A percentile compares a stretch with the other conserved stretches of the same genome.
Conservation (phyloP, 2,113 vertebrate genomes). For the Turdus rufiventris region DNA sequence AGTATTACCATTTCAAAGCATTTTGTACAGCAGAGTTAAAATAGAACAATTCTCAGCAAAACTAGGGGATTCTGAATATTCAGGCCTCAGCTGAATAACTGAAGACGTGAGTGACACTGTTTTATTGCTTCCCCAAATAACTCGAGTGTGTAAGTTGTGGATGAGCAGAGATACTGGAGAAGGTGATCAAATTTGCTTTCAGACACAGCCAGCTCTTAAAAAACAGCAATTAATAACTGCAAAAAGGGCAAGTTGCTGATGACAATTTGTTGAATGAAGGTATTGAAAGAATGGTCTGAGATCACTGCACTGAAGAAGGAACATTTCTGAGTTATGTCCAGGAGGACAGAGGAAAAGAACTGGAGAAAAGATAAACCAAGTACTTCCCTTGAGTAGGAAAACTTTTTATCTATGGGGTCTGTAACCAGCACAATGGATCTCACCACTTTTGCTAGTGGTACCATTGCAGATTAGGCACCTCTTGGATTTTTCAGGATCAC, state of each 20-base stretch:
- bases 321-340: not conserved
- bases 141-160: fast-evolving
- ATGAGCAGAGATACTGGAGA: not conserved
- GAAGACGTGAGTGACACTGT: not conserved
- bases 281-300: not conserved
- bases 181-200: not conserved
- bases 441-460: not conserved
- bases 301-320: not conserved
- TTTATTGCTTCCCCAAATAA: not conserved
- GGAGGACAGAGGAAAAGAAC: not conserved
- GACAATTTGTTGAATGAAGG: not conserved
- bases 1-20: slow-evolving; percentile 63
- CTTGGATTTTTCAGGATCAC: not conserved
- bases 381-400: not conserved
- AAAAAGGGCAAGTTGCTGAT: not conserved
- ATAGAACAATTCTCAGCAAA: slow-evolving; percentile 47
- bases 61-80: slow-evolving; percentile 20
- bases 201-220: not conserved
- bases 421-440: not conserved
- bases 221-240: not conserved
- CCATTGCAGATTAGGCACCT: not conserved
- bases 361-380: not conserved
- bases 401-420: not conserved
- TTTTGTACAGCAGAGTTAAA: slow-evolving; percentile 35
- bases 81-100: slow-evolving; percentile 6